A percentile compares a stretch with the other conserved stretches of the same genome.
Evolutionary conservation across 2,113 vertebrate genomes (phyloP).

Genomic region (Cromileptes altivelis): DNA sequence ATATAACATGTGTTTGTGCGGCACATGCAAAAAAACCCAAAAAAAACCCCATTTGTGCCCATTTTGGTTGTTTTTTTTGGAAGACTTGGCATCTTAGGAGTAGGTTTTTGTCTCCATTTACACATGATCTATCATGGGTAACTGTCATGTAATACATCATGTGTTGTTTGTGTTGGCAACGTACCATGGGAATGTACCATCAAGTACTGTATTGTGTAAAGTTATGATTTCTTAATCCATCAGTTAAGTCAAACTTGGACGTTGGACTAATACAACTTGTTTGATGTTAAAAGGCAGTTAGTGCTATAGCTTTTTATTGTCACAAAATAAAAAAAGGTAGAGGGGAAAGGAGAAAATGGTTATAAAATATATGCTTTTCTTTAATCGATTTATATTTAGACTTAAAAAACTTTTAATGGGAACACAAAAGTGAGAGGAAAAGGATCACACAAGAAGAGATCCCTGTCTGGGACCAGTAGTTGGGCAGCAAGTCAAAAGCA

Average conservation of each 20-base stretch:
- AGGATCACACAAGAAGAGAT: background rate
- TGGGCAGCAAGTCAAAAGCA: constrained; percentile 21
- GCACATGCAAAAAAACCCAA: no score
- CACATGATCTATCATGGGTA: background rate
- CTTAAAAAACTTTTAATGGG: background rate
- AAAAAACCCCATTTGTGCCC: no score
- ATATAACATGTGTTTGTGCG: background rate
- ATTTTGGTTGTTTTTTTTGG: no score
- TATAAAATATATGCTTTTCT: background rate
- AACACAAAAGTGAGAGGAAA: background rate
- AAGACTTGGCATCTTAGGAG: background rate
- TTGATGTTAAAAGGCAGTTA: background rate
- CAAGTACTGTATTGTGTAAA: background rate
- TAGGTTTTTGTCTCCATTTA: background rate
- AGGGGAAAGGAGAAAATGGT: background rate
- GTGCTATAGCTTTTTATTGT: background rate
- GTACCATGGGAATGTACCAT: background rate
- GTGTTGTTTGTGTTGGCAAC: background rate
- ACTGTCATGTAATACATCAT: background rate
- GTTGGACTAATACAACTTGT: background rate
- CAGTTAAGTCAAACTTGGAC: constrained; percentile 22
- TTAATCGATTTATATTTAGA: no score
- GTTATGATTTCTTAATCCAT: background rate
- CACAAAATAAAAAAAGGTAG: background rate
- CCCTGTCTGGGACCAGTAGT: background rate